These are phyloP conservation scores for Lamproptera curius DNA, from an alignment of 2,888 invertebrate genomes.

Conservation along the genomic window DNA sequence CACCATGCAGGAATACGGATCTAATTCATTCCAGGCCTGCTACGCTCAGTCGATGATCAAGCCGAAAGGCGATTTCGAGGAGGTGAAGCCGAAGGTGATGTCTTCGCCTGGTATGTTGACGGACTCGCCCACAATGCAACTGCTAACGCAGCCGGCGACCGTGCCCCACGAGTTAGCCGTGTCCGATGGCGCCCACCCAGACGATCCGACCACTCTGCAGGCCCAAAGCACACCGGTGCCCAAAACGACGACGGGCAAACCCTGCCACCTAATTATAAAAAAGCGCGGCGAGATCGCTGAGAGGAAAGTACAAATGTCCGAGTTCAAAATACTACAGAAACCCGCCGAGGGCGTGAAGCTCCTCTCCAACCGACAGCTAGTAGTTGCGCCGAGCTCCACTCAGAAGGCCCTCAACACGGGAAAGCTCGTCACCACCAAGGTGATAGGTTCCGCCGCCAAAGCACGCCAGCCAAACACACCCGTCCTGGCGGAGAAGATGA, in stretches of 20 bases:
- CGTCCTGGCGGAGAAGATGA: constrained; percentile 58
- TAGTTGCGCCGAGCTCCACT: constrained; percentile 53
- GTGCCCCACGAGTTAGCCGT: constrained; percentile 55
- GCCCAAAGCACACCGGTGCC: constrained; percentile 47
- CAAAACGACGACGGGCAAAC: constrained; percentile 48
- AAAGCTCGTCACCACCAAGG: constrained; percentile 67
- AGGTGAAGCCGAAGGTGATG: constrained; percentile 51
- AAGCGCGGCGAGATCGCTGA: constrained; percentile 51
- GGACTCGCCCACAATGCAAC: constrained; percentile 63
- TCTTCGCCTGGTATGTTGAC: constrained; percentile 51
- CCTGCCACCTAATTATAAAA: constrained; percentile 65
- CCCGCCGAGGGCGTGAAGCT: constrained; percentile 60
- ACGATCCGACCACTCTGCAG: constrained; percentile 49
- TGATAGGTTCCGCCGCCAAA: constrained; percentile 59
- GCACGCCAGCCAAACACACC: constrained; percentile 36
- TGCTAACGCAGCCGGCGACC: constrained; percentile 57
- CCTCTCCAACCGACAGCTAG: constrained; percentile 62
- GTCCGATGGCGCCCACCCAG: constrained; percentile 48
- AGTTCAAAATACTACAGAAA: constrained; percentile 65
- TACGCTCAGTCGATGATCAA: constrained; percentile 66
- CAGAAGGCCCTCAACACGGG: constrained; percentile 56
- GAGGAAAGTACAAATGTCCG: constrained; percentile 61
- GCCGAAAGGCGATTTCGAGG: constrained; percentile 55
- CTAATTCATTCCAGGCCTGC: constrained; percentile 68
- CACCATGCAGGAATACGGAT: constrained; percentile 56